These are phyloP conservation scores for Apteryx mantelli DNA, from an alignment of 2,113 vertebrate species.

Conservation along the genomic window DNA sequence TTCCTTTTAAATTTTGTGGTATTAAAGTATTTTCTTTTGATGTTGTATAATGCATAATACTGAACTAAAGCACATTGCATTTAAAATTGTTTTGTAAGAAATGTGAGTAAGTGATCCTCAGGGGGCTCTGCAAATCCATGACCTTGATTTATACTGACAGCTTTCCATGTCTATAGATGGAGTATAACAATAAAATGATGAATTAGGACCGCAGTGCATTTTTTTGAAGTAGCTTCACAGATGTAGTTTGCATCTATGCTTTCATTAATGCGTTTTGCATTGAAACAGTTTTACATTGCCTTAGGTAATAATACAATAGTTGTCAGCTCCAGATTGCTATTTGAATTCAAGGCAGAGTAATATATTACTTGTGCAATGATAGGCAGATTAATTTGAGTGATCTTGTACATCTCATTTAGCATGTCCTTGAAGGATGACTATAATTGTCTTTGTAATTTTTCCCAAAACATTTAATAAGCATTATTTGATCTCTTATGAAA, in stretches of 20 bases:
- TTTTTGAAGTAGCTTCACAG: slow-evolving; percentile 8
- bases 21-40: background rate
- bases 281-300: slow-evolving; percentile 40
- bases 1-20: background rate
- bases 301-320: slow-evolving; percentile 46
- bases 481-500: background rate
- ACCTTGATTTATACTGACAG: background rate
- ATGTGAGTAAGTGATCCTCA: background rate
- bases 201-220: background rate
- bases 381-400: slow-evolving; percentile 51
- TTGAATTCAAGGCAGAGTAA: slow-evolving; percentile 37
- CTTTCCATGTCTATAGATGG: background rate
- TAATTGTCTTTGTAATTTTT: slow-evolving; percentile 24
- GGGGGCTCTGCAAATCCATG: background rate
- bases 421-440: slow-evolving; percentile 41
- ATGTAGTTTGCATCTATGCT: slow-evolving; percentile 23
- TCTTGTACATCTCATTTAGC: slow-evolving; percentile 33
- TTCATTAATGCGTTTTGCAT: slow-evolving; percentile 35
- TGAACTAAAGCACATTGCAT: background rate
- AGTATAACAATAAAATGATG: slow-evolving; percentile 6
- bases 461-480: background rate
- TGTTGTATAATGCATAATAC: background rate
- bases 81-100: background rate
- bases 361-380: background rate
- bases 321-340: slow-evolving; percentile 18